Base-by-base conservation (phyloP, 2,888 invertebrate species). In the Alcis repandata region DNA sequence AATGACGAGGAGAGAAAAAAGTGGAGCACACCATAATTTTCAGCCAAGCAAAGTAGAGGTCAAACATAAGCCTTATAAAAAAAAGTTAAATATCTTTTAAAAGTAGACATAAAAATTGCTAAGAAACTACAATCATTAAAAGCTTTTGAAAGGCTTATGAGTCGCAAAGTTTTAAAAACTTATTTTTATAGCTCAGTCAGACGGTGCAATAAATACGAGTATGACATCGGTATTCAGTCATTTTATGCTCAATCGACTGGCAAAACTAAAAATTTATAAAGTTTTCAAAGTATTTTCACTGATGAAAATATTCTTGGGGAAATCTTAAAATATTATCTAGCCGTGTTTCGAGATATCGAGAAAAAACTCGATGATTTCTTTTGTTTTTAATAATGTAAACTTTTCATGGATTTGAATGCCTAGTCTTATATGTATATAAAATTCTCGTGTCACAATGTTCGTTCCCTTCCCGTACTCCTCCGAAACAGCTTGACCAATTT, bases 211-310 rank as follows among this genome's bases (percentile, higher is more conserved):
- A 38, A 38, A 38, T 53, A n/a, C n/a, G n/a, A n/a, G n/a, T n/a
- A 41, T 22, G 4, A 41, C n/a, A 27, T 11, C 22, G 20, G 19
- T 20, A 4, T 27, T 41, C 4, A 10, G 9, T 15, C 40, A 41
- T 41, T 53, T 45, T 33, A 36, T 27, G 46, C 22, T 46, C 17
- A 53, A 53, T 52, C 52, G 53, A 53, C 36, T 32, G 60, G 11
- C 13, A 46, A 15, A 45, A 41, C 36, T 53, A 8, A 52, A 45
- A 22, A 13, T 7, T 20, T 40, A 9, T 27, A 1, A 54, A 45
- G 10, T 20, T 45, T 45, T 20, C 0, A 45, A 45, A 20, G 4
- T 20, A 2, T 48, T 13, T 46, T 22, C 6, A 13, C 7, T 11
- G n/a, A n/a, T 46, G 22, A n/a, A n/a, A n/a, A n/a, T 9, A 22